phyloP scores from a whole-genome alignment of 2,113 vertebrate genomes.

The Synodontis membranacea region DNA sequence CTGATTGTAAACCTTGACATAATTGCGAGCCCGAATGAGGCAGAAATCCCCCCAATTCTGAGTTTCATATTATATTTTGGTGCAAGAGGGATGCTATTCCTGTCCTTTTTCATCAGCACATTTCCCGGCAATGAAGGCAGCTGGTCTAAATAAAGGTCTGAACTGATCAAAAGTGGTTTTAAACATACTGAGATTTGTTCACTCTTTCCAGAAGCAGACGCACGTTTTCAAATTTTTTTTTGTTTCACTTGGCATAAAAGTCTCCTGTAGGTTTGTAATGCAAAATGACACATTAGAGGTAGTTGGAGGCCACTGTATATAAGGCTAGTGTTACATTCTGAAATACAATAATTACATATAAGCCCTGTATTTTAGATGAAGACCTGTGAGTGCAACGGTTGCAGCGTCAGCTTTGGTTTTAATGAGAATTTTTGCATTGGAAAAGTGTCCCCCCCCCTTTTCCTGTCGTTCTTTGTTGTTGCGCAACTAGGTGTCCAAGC shows the following conservation, averaged over 20 bases:
- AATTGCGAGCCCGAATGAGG: constrained; percentile 29
- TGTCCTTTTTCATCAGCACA: constrained; percentile 30
- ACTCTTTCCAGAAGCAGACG: constrained; percentile 48
- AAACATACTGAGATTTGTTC: constrained; percentile 29
- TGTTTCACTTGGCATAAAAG: constrained; percentile 27
- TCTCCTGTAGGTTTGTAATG: constrained; percentile 7
- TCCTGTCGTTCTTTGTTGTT: too few species aligned
- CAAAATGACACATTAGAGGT: constrained; percentile 4
- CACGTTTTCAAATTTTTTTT: background rate
- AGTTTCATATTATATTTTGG: constrained; percentile 33
- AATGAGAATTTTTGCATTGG: background rate
- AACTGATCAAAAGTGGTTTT: constrained; percentile 45
- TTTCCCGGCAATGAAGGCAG: constrained; percentile 45
- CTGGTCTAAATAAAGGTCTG: constrained; percentile 51
- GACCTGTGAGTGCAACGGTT: background rate
- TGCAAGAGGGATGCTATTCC: constrained; percentile 17
- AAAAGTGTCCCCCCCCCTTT: too few species aligned
- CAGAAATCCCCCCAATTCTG: constrained; percentile 15
- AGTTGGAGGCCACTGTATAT: background rate
- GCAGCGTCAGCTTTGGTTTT: background rate
- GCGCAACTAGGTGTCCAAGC: background rate
- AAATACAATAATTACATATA: background rate
- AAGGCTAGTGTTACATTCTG: background rate
- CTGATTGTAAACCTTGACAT: constrained; percentile 43
- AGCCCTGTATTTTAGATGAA: background rate